phyloP scores from a whole-genome alignment of 2,888 invertebrate species.

The Mellilla xanthometata region DNA sequence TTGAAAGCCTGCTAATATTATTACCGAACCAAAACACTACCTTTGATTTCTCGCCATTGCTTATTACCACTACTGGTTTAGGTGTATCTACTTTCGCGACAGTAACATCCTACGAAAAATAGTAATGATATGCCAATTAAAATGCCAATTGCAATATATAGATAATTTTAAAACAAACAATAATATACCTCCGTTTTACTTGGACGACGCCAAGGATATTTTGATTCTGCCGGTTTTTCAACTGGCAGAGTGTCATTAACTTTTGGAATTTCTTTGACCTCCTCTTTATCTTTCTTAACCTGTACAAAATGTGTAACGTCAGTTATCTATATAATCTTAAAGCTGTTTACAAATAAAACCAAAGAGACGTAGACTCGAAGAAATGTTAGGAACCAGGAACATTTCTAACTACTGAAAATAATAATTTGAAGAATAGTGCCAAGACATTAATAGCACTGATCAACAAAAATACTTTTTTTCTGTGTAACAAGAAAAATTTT shows the following conservation, averaged over 20 bases:
- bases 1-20: no score
- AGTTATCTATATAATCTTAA: neutral
- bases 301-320: constrained; percentile 23
- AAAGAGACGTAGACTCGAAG: neutral
- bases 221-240: constrained; percentile 27
- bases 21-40: constrained; percentile 12
- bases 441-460: no score
- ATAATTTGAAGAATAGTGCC: no score
- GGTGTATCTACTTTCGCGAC: constrained; percentile 18
- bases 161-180: neutral
- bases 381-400: no score
- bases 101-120: constrained; percentile 22
- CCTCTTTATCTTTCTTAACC: constrained; percentile 28
- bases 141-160: neutral
- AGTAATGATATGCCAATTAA: constrained; percentile 1
- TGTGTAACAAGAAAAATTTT: no score
- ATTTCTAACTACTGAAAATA: no score
- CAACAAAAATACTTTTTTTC: no score
- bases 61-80: constrained; percentile 13
- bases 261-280: constrained; percentile 14
- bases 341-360: neutral
- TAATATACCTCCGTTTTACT: constrained; percentile 41
- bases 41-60: constrained; percentile 18
- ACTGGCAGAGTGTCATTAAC: constrained; percentile 17
- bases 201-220: constrained; percentile 27